Conservation (phyloP, 2,113 vertebrate genomes). For the Malurus cyaneus region DNA sequence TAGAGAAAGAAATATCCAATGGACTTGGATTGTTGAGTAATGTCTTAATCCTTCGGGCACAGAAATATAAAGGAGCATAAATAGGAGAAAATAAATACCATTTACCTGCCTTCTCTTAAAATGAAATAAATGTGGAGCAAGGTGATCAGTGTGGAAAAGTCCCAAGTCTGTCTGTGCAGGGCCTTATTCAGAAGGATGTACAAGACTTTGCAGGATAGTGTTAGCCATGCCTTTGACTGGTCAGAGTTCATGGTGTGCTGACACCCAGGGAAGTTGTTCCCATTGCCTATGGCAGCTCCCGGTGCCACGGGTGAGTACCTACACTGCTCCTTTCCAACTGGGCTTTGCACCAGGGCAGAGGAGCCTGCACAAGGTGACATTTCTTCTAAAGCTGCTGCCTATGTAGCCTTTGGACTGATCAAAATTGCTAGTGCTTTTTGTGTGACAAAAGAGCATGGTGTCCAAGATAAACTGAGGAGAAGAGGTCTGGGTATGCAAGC, state of each 20-base stretch:
- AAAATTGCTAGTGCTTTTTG: not conserved
- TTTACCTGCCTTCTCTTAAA: not conserved
- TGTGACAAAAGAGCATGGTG: not conserved
- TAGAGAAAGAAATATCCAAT: not conserved
- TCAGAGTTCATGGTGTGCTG: not conserved
- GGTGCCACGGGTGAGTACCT: not conserved
- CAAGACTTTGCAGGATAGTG: rapidly evolving
- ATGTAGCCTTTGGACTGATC: constrained; percentile 5
- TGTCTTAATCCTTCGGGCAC: not conserved
- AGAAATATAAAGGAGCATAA: not conserved
- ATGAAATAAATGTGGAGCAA: not conserved
- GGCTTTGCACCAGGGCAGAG: not conserved
- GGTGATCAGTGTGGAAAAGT: not conserved
- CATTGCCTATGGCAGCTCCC: not conserved
- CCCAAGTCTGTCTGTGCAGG: not conserved
- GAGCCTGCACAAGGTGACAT: not conserved
- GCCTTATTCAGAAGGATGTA: not conserved
- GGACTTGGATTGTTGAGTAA: not conserved
- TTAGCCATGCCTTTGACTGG: not conserved
- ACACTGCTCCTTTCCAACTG: not conserved
- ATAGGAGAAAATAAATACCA: not conserved
- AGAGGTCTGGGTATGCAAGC: constrained; percentile 8
- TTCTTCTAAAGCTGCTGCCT: not conserved
- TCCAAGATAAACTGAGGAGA: constrained; percentile 46
- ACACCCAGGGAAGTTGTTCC: not conserved